Evolutionary conservation across 2,113 vertebrate genomes (phyloP), one percentile per base, ranked within the genome.

Genomic region (Ia io): DNA sequence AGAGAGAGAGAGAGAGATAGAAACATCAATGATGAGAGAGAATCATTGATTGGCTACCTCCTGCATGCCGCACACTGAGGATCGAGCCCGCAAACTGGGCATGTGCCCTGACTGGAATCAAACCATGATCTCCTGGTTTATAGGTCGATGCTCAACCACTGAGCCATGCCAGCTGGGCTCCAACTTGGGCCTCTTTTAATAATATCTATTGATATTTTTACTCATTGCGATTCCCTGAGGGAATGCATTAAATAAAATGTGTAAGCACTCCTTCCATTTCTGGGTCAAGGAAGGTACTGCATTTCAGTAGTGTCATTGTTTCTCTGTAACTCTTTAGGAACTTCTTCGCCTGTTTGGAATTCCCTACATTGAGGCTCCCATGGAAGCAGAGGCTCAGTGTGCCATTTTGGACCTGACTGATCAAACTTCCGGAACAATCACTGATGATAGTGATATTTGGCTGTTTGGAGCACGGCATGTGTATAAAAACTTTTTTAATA

Each of bases 381-480:
- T 97, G 98, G 99, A 99, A 95, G 99, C 99, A 0, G 99, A 99
- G 97, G 99, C 99, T 0, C 99, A 99, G 96, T 99, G 99, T 47
- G 99, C 99, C 0, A 16, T 98, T 0, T 59, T 99, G 47, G 99
- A 99, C 92, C 98, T 99, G 0, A 97, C 98, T 0, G 99, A 99
- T 63, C 99, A 99, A 88, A 99, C 99, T 0, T 98, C 99, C 1
- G 99, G 99, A 71, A 99, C 99, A 86, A 99, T 99, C 98, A 99
- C 99, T 0, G 99, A 99, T 32, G 99, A 99, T 85, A 99, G 99
- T 0, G 99, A 99, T n/a, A 99, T 99, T 88, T 99, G 99, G 99
- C 98, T 99, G 18, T 99, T 99, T 51, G 99, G 99, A 0, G 99
- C 98, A 18, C 98, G 99, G 7, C 99, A 99, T 0, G 99, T 99